Evolutionary conservation across 2,888 invertebrate genomes (phyloP).

Genomic region (Rhagonycha fulva): DNA sequence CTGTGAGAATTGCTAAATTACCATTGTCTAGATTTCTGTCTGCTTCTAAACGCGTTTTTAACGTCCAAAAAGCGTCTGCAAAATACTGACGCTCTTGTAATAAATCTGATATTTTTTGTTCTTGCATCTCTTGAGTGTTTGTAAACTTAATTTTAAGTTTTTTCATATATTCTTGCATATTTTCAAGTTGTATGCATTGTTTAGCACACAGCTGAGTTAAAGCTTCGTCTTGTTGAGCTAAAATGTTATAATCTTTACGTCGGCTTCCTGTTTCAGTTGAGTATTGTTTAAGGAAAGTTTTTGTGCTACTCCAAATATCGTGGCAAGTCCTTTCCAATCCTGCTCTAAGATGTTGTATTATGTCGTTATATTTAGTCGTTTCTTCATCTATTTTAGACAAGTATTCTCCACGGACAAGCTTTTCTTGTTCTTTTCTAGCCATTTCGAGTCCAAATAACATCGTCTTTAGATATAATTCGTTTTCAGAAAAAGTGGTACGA

Average conservation of each 20-base stretch:
- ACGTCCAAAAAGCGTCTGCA: conserved; percentile 40
- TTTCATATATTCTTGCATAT: conserved; percentile 38
- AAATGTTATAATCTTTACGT: conserved; percentile 38
- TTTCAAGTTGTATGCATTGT: conserved; percentile 39
- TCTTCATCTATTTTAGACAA: conserved; percentile 48
- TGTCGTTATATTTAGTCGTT: conserved; percentile 39
- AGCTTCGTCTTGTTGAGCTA: conserved; percentile 43
- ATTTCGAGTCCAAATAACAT: conserved; percentile 59
- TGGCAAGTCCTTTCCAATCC: conserved; percentile 41
- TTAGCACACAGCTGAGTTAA: conserved; percentile 32
- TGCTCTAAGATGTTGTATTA: conserved; percentile 40
- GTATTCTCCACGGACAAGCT: conserved; percentile 46
- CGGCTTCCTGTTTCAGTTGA: conserved; percentile 24
- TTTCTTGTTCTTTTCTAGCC: conserved; percentile 46
- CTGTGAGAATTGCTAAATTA: conserved; percentile 64
- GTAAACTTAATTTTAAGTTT: conserved; percentile 38
- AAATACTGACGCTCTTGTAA: conserved; percentile 51
- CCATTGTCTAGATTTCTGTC: conserved; percentile 58
- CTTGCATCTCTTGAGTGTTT: conserved; percentile 30
- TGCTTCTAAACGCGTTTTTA: conserved; percentile 61
- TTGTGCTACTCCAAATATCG: conserved; percentile 41
- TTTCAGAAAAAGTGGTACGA: conserved; percentile 53
- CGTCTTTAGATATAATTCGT: conserved; percentile 58
- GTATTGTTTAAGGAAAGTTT: conserved; percentile 37
- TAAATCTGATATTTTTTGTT: conserved; percentile 38